These are phyloP conservation scores for Lordiphosa stackelbergi DNA, from an alignment of 1,140 invertebrate species.

Conservation along the genomic window DNA sequence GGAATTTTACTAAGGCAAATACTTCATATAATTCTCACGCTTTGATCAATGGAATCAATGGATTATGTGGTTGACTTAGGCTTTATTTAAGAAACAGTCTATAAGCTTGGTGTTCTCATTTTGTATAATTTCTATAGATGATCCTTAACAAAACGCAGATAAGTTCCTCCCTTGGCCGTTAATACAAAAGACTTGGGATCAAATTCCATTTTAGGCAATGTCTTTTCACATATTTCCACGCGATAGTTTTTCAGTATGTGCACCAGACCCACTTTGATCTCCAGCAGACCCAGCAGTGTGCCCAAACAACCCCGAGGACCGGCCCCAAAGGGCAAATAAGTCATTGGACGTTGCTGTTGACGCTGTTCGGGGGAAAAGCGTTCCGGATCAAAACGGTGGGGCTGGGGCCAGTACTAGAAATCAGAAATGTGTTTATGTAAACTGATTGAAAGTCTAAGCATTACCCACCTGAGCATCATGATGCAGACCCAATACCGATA, in stretches of 20 bases:
- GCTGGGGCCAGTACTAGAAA: constrained; percentile 69
- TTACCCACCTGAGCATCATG: constrained; percentile 46
- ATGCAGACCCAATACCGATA: constrained; percentile 65
- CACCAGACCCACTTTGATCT: constrained; percentile 82
- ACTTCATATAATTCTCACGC: too few species aligned
- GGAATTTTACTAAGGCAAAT: too few species aligned
- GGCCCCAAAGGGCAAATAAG: constrained; percentile 77
- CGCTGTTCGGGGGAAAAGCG: constrained; percentile 77
- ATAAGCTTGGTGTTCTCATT: too few species aligned
- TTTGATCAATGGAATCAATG: too few species aligned
- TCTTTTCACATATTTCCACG: constrained; percentile 66
- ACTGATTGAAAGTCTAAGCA: not conserved
- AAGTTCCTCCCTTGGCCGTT: constrained; percentile 70
- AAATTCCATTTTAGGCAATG: constrained; percentile 76
- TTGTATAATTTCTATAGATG: constrained; percentile 19
- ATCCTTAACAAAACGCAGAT: constrained; percentile 43
- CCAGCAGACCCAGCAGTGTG: constrained; percentile 81
- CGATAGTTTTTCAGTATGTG: constrained; percentile 78
- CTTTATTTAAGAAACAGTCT: too few species aligned
- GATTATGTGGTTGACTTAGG: too few species aligned
- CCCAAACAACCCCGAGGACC: constrained; percentile 79
- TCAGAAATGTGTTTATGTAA: constrained; percentile 76
- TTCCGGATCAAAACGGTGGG: constrained; percentile 78
- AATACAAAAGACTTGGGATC: constrained; percentile 61
- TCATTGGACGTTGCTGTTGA: constrained; percentile 57